These are phyloP conservation scores for Lepidurus couesii DNA, from an alignment of 1,140 invertebrate genomes.

Conservation along the genomic window DNA sequence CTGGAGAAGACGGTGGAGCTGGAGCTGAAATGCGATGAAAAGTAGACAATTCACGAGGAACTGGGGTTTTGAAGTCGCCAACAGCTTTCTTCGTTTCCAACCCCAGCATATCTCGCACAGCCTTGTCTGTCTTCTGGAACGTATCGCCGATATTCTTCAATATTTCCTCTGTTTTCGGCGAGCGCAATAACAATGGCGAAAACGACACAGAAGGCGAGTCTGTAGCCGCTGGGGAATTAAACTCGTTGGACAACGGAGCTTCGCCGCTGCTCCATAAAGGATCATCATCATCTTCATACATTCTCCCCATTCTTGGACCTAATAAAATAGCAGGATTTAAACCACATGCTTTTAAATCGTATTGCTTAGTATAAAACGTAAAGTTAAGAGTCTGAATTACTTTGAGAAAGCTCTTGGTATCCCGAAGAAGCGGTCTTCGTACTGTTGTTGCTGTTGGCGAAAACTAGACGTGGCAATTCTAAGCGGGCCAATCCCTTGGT, in stretches of 20 bases:
- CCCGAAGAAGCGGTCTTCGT: background rate
- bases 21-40: background rate
- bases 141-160: conserved; percentile 31
- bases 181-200: conserved; percentile 25
- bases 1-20: conserved; percentile 30
- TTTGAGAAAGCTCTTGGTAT: background rate
- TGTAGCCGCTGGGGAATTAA: background rate
- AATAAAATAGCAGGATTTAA: background rate
- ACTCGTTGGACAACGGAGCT: background rate
- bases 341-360: too few species aligned
- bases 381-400: background rate
- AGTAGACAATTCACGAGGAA: background rate
- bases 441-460: background rate
- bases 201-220: background rate
- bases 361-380: too few species aligned
- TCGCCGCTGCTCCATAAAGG: conserved; percentile 22
- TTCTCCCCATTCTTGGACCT: background rate
- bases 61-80: background rate
- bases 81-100: conserved; percentile 25
- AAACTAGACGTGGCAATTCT: background rate
- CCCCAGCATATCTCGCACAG: conserved; percentile 29
- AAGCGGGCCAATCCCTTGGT: background rate
- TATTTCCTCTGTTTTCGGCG: conserved; percentile 32
- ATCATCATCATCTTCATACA: conserved; percentile 28
- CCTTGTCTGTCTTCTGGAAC: conserved; percentile 31